Evolutionary conservation across 2,797 vertebrate genomes (phyloP).

Genomic region (Manis pentadactyla): DNA sequence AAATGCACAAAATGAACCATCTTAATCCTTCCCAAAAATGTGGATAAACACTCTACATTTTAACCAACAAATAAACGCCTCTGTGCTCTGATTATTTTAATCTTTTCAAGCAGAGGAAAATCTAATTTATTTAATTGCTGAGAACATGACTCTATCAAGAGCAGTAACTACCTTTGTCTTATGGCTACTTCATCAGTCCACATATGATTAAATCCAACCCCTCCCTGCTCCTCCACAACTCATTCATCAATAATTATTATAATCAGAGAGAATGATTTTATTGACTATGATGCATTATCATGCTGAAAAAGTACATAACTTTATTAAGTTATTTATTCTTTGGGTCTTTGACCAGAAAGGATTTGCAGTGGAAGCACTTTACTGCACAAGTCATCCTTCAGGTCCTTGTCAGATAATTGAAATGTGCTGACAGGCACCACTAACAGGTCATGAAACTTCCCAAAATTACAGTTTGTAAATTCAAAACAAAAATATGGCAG

Average conservation of each 20-base stretch:
- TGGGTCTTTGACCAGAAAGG: slow-evolving; percentile 18
- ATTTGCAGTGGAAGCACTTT: slow-evolving; percentile 5
- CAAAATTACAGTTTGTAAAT: slow-evolving; percentile 41
- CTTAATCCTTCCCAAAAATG: background rate
- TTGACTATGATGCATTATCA: background rate
- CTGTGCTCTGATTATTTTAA: slow-evolving; percentile 26
- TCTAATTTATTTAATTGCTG: slow-evolving; percentile 47
- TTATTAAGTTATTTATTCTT: slow-evolving; percentile 50
- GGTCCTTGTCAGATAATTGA: background rate
- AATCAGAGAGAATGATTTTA: slow-evolving; percentile 19
- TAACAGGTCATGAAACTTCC: slow-evolving; percentile 42
- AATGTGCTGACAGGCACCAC: background rate
- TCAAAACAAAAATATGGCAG: slow-evolving; percentile 21
- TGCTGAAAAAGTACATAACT: background rate
- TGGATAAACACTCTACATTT: slow-evolving; percentile 36
- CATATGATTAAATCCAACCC: slow-evolving; percentile 21
- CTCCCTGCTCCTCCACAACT: slow-evolving; percentile 4
- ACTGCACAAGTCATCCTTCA: background rate
- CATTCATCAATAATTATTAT: slow-evolving; percentile 25
- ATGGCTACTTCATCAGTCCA: slow-evolving; percentile 4
- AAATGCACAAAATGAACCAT: slow-evolving; percentile 32
- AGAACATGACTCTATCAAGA: slow-evolving; percentile 50
- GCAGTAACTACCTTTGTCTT: slow-evolving; percentile 53
- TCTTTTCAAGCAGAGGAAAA: slow-evolving; percentile 42
- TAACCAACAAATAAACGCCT: slow-evolving; percentile 46